Evolutionary conservation across 2,113 vertebrate genomes (phyloP), one percentile per base, ranked within the genome.

Genomic region (Alligator sinensis): DNA sequence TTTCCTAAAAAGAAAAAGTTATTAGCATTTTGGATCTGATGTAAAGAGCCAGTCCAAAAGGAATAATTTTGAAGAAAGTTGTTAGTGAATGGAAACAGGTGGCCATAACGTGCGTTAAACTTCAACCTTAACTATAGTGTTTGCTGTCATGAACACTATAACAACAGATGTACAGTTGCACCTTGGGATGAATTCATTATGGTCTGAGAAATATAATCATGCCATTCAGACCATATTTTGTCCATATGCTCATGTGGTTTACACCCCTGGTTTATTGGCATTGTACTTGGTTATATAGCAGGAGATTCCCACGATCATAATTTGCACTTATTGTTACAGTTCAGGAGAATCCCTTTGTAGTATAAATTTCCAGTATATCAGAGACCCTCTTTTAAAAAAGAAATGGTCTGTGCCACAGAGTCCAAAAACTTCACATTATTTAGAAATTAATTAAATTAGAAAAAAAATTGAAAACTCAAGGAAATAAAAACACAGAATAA

Each of bases 181-280:
- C 96, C 97, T 97, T 97, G 97, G 97, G 96, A 96, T 95, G 91
- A 96, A 97, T 96, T 96, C 96, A 97, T 96, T 97, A 97, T 92
- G 94, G 94, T 92, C 96, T 80, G 94, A 96, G 94, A 94, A 97
- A 95, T 95, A 96, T 94, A 96, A 93, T 96, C 94, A 97, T 94
- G 96, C 95, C 96, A 97, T 97, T 96, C 95, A 95, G 96, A 96
- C 96, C 96, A 97, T 96, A 97, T 97, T 97, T 96, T 96, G 94
- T 94, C 97, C 97, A 97, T 97, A 97, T 97, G 96, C 95, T 97
- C 96, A 84, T 97, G 96, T 94, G 96, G 95, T 97, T 97, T 96
- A 91, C 92, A 97, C 91, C 93, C 92, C 94, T 81, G 74, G 91
- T 97, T 97, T 97, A 97, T 96, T 97, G 96, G 94, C 94, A 94